Evolutionary conservation across 2,888 invertebrate genomes (phyloP).

Genomic region (Stenichneumon culpator): DNA sequence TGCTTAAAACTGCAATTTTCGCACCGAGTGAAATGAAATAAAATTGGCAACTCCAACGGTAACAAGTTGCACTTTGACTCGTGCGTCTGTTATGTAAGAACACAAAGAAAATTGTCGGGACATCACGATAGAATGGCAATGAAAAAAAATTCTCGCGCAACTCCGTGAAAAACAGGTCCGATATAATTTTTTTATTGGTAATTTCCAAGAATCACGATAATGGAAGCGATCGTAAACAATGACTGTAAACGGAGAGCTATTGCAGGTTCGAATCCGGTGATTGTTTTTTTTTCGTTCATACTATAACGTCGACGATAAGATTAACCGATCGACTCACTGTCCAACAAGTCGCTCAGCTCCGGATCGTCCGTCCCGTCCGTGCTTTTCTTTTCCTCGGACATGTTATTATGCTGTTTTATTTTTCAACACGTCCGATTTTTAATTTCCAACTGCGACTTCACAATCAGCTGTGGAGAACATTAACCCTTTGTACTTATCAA

Average conservation of each 20-base stretch:
- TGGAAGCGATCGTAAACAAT: conserved; percentile 23
- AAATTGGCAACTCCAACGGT: conserved; percentile 18
- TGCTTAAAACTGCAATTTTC: too few relatives aligned
- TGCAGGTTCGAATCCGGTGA: conserved; percentile 39
- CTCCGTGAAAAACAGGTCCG: not conserved
- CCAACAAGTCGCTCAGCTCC: conserved; percentile 91
- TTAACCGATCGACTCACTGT: conserved; percentile 87
- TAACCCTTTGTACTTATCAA: conserved; percentile 16
- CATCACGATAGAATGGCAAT: not conserved
- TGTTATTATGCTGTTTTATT: conserved; percentile 63
- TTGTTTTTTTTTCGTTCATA: not conserved
- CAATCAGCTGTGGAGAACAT: conserved; percentile 59
- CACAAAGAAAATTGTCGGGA: not conserved
- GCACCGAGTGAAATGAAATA: not conserved
- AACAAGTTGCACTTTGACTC: conserved; percentile 31
- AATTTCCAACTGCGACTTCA: conserved; percentile 22
- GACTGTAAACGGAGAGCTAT: conserved; percentile 11
- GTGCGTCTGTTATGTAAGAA: conserved; percentile 25
- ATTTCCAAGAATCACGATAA: not conserved
- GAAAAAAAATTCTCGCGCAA: not conserved
- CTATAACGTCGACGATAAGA: conserved; percentile 43
- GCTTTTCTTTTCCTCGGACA: conserved; percentile 80
- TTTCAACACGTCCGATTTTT: not conserved
- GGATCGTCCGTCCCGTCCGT: conserved; percentile 86
- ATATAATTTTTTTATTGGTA: not conserved